These are phyloP conservation scores for Diachasma alloeum DNA, from an alignment of 1,140 invertebrate genomes.

Conservation along the genomic window DNA sequence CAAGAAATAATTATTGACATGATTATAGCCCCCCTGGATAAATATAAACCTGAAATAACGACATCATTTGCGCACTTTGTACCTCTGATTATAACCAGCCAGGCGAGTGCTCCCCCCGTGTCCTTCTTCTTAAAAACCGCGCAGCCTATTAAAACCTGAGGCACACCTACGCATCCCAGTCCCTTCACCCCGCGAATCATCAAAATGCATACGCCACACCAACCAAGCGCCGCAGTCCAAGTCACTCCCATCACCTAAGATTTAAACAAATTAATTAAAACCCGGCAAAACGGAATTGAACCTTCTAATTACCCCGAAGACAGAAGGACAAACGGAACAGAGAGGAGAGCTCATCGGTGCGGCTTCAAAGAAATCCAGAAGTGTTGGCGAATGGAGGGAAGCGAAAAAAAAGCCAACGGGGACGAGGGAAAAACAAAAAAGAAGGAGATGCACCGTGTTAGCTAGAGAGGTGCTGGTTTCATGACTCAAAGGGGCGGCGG, in stretches of 20 bases:
- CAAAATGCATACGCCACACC: neutral
- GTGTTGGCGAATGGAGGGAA: neutral
- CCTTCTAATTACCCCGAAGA: slow-evolving; percentile 44
- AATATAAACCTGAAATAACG: neutral
- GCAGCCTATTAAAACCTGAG: neutral
- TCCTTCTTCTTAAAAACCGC: slow-evolving; percentile 6
- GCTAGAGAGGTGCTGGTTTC: neutral
- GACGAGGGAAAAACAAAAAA: neutral
- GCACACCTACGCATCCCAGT: neutral
- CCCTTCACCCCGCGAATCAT: no score
- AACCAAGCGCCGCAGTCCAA: neutral
- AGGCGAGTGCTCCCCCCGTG: slow-evolving; percentile 26
- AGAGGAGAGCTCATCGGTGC: slow-evolving; percentile 25
- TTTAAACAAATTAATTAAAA: slow-evolving; percentile 54
- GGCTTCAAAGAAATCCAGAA: slow-evolving; percentile 30
- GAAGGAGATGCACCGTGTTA: neutral
- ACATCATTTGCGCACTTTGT: neutral
- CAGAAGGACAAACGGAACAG: neutral
- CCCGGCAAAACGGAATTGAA: slow-evolving; percentile 41
- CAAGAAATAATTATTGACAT: no score
- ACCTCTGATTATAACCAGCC: slow-evolving; percentile 20
- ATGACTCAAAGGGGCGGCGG: neutral
- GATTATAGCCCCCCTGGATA: no score
- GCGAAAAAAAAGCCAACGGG: neutral
- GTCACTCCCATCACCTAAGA: slow-evolving; percentile 24